Evolutionary conservation across 2,888 invertebrate species (phyloP), one percentile per base, ranked within the genome.

Genomic region (Apamea sordens): DNA sequence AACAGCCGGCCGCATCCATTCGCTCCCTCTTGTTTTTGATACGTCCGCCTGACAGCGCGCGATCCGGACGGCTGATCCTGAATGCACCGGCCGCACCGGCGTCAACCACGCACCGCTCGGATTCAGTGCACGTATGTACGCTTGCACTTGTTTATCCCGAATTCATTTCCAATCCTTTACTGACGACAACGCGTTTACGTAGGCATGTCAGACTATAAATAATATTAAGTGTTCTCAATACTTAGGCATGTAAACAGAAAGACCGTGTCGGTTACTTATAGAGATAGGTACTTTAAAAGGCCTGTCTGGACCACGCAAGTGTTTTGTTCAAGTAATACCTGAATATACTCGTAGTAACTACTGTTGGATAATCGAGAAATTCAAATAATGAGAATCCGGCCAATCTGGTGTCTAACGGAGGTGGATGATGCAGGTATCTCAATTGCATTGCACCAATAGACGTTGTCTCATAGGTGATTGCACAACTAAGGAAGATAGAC

Each of bases 1-100:
- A 96, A 96, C 96, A 96, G 94, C 94, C 94, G 96, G 95, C 92
- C 91, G 94, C 94, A 93, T 94, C 93, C 89, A 93, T 92, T 93
- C 91, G 92, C 85, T 91, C 92, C 93, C 92, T 93, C 93, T 94
- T 95, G 95, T 94, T 95, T 94, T 94, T 94, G 93, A 94, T 92
- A 93, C 93, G 91, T 91, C 91, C 89, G 90, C 87, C 90, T 90
- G 91, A 89, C 91, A 90, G 91, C 88, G 90, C 89, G 88, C 91
- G 89, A 92, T 89, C 88, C 87, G 92, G 91, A 90, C 91, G 90
- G 92, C 90, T 90, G 92, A 90, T 92, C 92, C 93, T 92, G 93
- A 91, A 93, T 93, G 92, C 91, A 91, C 91, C 91, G 89, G 88
- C 88, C 86, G 90, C 91, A 90, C 92, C 93, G 90, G 91, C 91